Evolutionary conservation across 1,140 invertebrate species (phyloP).

Genomic region (Drosophila takahashii): DNA sequence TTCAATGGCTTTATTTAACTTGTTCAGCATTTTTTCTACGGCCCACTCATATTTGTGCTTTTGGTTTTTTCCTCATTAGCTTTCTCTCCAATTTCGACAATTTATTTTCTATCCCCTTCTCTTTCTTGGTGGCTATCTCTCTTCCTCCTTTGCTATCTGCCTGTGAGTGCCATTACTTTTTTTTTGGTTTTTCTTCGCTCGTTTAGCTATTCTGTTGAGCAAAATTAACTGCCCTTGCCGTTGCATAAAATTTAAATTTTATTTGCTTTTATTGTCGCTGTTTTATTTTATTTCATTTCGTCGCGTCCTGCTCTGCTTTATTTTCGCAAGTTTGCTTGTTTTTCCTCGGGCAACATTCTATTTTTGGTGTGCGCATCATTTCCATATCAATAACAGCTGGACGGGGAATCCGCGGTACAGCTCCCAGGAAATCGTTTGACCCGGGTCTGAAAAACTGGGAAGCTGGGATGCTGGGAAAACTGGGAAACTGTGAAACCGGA

Average conservation of each 20-base stretch:
- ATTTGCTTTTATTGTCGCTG: constrained; percentile 47
- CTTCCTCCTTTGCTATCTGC: constrained; percentile 4
- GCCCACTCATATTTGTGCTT: constrained; percentile 18
- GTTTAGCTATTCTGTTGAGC: constrained; percentile 25
- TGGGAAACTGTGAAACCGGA: neutral
- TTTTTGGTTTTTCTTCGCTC: constrained; percentile 10
- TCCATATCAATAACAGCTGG: constrained; percentile 77
- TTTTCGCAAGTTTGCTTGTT: constrained; percentile 36
- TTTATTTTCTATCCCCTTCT: neutral
- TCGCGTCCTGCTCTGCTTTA: constrained; percentile 22
- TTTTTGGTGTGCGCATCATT: constrained; percentile 52
- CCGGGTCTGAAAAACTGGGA: constrained; percentile 2
- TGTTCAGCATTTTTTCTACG: constrained; percentile 7
- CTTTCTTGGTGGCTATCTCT: neutral
- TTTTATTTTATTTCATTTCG: constrained; percentile 43
- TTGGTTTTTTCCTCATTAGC: constrained; percentile 30
- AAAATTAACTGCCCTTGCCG: constrained; percentile 55
- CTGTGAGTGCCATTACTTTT: neutral
- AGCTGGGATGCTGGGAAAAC: neutral
- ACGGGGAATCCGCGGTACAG: constrained; percentile 13
- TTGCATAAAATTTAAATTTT: constrained; percentile 53
- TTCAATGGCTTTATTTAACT: constrained; percentile 4
- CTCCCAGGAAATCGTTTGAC: constrained; percentile 36
- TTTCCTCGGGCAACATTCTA: constrained; percentile 19
- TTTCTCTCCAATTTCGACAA: neutral